phyloP scores from a whole-genome alignment of 1,140 invertebrate species.

The Drosophila funebris region DNA sequence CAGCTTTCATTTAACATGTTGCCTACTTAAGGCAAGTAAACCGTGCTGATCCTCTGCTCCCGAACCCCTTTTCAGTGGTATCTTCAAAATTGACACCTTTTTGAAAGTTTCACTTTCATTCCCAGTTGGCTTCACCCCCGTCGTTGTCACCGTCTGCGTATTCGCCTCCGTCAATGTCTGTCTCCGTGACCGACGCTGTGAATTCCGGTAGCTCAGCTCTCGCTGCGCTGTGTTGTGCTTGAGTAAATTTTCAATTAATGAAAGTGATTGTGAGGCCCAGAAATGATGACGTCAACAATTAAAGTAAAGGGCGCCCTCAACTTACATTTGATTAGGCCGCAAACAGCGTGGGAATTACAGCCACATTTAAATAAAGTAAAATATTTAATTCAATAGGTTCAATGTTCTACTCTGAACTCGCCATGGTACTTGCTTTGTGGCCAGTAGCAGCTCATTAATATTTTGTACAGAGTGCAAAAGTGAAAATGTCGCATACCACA shows the following conservation, averaged over 20 bases:
- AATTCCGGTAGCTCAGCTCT: slow-evolving; percentile 64
- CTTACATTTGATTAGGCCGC: slow-evolving; percentile 10
- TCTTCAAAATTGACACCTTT: slow-evolving; percentile 74
- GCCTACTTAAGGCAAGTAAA: slow-evolving; percentile 28
- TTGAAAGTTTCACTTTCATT: slow-evolving; percentile 80
- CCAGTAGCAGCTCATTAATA: slow-evolving; percentile 62
- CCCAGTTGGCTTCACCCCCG: slow-evolving; percentile 20
- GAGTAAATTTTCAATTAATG: slow-evolving; percentile 82
- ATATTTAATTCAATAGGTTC: slow-evolving; percentile 27
- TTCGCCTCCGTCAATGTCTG: slow-evolving; percentile 26
- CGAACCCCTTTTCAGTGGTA: slow-evolving; percentile 53
- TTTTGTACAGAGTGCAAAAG: slow-evolving; percentile 69
- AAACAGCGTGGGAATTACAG: slow-evolving; percentile 32
- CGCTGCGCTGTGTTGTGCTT: slow-evolving; percentile 52
- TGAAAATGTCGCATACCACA: slow-evolving; percentile 81
- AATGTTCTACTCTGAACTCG: slow-evolving; percentile 54
- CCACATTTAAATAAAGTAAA: slow-evolving; percentile 22
- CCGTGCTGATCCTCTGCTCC: slow-evolving; percentile 25
- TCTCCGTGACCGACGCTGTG: slow-evolving; percentile 15
- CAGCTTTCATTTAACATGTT: slow-evolving; percentile 33
- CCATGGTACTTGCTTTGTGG: background rate
- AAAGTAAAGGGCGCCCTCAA: slow-evolving; percentile 45
- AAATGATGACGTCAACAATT: slow-evolving; percentile 62
- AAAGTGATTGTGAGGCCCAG: slow-evolving; percentile 50
- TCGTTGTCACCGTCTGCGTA: background rate